These are phyloP conservation scores for Turdus rufiventris DNA, from an alignment of 2,113 vertebrate species.

Conservation along the genomic window DNA sequence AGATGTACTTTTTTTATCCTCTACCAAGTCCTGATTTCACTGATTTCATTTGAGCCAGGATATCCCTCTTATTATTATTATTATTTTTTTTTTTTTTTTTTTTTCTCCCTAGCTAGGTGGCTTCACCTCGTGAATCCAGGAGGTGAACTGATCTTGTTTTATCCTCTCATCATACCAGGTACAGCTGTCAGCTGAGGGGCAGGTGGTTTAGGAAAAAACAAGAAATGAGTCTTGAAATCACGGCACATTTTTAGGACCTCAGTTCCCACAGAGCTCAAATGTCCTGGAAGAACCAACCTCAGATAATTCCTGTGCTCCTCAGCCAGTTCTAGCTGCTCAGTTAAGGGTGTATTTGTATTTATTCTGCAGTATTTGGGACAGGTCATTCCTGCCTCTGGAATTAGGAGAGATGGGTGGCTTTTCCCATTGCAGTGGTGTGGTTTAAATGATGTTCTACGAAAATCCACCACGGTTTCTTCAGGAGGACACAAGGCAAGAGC, in stretches of 20 bases:
- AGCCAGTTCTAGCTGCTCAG: background rate
- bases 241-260: background rate
- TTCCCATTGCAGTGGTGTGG: background rate
- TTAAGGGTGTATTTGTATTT: background rate
- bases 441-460: background rate
- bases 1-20: background rate
- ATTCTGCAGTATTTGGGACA: background rate
- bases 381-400: background rate
- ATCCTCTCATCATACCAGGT: background rate
- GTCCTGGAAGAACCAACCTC: background rate
- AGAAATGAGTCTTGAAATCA: background rate
- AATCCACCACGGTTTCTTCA: rapidly evolving
- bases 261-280: background rate
- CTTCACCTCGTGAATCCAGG: background rate
- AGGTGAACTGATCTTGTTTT: background rate
- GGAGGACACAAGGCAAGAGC: background rate
- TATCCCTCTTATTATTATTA: background rate
- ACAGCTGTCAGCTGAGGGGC: background rate
- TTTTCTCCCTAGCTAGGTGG: background rate
- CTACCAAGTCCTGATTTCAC: background rate
- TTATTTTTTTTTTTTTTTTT: no score
- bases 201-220: background rate
- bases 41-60: background rate
- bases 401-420: background rate
- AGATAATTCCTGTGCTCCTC: background rate